Conservation (phyloP, 2,888 invertebrate species). For the Portevinia maculata region DNA sequence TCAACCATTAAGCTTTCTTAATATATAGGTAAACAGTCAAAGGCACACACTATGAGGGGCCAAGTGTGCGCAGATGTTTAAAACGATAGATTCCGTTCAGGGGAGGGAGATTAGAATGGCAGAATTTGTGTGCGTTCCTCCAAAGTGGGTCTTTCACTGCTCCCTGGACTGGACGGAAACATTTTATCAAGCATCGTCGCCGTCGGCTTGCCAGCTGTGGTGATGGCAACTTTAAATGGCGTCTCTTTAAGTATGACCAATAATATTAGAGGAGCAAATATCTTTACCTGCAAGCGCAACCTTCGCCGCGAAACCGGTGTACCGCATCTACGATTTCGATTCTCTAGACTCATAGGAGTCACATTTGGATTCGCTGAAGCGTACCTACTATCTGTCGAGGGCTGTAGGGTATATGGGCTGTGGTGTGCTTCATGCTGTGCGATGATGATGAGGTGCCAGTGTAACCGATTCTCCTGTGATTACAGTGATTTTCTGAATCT, state of each 20-base stretch:
- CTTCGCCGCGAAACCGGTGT: constrained; percentile 32
- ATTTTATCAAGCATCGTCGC: constrained; percentile 46
- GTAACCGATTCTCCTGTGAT: constrained; percentile 51
- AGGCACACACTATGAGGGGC: constrained; percentile 8
- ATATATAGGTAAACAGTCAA: constrained; percentile 11
- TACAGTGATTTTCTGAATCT: constrained; percentile 51
- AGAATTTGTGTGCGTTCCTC: constrained; percentile 41
- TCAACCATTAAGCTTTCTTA: constrained; percentile 54
- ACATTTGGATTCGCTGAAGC: constrained; percentile 33
- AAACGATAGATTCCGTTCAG: constrained; percentile 1
- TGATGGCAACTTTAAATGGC: constrained; percentile 31
- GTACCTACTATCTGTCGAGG: constrained; percentile 7
- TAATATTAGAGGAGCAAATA: constrained; percentile 35
- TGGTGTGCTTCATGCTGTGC: constrained; percentile 16
- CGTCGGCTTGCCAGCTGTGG: constrained; percentile 2
- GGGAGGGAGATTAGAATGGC: constrained; percentile 27
- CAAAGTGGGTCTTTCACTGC: constrained; percentile 26
- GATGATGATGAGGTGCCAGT: constrained; percentile 61
- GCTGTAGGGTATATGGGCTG: constrained; percentile 2
- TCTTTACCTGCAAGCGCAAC: constrained; percentile 40
- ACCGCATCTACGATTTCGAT: constrained; percentile 9
- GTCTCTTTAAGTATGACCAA: constrained; percentile 54
- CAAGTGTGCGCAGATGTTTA: constrained; percentile 20
- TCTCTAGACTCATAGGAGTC: constrained; percentile 51
- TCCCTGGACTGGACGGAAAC: constrained; percentile 30